Evolutionary conservation across 64 coral and sea anemone genomes (phyloP), one percentile per base, ranked within the genome.

Genomic region (Orbicella faveolata): DNA sequence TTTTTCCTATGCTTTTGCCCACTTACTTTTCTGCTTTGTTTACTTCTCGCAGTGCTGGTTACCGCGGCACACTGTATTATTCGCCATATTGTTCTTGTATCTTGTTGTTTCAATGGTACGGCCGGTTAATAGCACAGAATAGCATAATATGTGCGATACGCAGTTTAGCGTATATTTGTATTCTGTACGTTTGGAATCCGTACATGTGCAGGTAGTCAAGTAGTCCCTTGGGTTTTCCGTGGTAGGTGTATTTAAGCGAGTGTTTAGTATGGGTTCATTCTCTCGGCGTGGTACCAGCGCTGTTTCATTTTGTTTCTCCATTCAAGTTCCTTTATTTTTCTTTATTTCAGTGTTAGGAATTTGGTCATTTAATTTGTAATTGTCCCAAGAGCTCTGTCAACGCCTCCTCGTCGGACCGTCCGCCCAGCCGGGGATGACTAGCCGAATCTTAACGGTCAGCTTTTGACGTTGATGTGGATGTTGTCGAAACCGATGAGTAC

Each of bases 401-500:
- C 41, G 14, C 15, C 20, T 77, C 36, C 2, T 77, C 75, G 36
- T 77, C 75, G 34, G 75, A 77, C 75, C 37, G 75, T 77, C 75
- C 36, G 75, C 75, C 75, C 34, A 77, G 12, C 36, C 75, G 35
- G 75, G 34, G 34, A 44, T 37, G 75, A 77, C 75, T 52, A 77
- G 39, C 39, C 39, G 39, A 41, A 2, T 51, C 35, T 77, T 3
- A 44, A 36, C 15, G 16, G 16, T 41, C 75, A 41, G 75, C 41
- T 77, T 19, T 35, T 51, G 75, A 77, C 15, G 41, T 21, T 15
- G 37, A 77, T 77, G 75, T 77, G 72, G 72, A 33, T 14, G 26
- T 74, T 34, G 72, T 74, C 34, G 75, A 78, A 52, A 78, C 18
- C 36, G 76, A 78, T 48, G 37, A 78, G 41, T 78, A 78, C 41